Base-by-base conservation (phyloP, 1,140 invertebrate genomes). In the Drosophila watanabei region DNA sequence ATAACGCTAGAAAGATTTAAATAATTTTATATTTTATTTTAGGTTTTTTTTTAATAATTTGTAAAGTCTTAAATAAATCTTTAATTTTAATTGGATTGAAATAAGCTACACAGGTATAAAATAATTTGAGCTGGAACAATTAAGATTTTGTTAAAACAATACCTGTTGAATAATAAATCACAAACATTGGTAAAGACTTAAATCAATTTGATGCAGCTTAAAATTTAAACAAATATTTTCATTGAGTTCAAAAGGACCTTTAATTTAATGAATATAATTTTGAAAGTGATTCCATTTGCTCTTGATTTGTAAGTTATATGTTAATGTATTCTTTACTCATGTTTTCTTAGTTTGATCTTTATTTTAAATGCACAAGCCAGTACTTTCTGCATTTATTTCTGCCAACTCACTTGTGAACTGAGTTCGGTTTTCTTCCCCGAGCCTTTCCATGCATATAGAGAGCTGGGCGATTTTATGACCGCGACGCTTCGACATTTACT, bases 401-500 rank as follows among this genome's bases (percentile, higher is more conserved):
- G 28, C 35, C 2, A 32, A 62, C 64, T 68, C 63, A 68, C 62
- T 65, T 65, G 39, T 28, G 39, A 39, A 62, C 65, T 14, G 16
- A 24, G 20, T 39, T 76, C 11, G 46, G 11, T n/a, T 72, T 59
- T 46, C 52, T 71, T 33, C 52, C 69, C 69, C 65, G 65, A 41
- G 37, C 24, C 28, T 70, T 37, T 49, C 37, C 43, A 59, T 63
- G 35, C 43, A 56, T 64, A 51, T 46, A 35, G 60, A n/a, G 18
- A 51, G 30, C 30, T 52, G 16, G 11, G 14, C 72, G 80, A 75
- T 79, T 88, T 82, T 64, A 75, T 80, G 79, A 51, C 58, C 85
- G 70, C 85, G 85, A 89, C 85, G 85, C 65, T 79, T 77, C 59
- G 51, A 49, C 81, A 88, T 88, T 89, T 79, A 88, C 85, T 89